Conservation (phyloP, 2,888 invertebrate genomes). For the Drosophila borborema region DNA sequence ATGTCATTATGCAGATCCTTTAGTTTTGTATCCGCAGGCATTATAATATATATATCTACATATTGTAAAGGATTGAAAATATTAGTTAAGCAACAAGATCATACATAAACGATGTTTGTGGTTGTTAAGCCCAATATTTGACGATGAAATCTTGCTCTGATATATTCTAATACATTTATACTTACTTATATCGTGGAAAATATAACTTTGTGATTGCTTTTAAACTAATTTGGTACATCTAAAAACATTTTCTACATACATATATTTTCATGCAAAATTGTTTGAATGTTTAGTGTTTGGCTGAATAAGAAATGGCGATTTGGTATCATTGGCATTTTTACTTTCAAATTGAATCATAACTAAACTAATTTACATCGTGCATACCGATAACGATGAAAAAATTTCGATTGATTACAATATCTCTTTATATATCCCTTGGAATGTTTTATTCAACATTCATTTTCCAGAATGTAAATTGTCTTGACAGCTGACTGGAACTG, state of each 20-base stretch:
- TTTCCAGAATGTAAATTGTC: not conserved
- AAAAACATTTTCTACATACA: too few relatives aligned
- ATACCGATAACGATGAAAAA: not conserved
- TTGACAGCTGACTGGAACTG: not conserved
- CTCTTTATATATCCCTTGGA: not conserved
- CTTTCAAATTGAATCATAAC: not conserved
- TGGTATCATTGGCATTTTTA: not conserved
- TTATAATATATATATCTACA: not conserved
- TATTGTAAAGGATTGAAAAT: not conserved
- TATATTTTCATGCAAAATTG: not conserved
- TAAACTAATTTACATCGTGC: not conserved
- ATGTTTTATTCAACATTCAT: not conserved
- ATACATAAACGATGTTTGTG: not conserved
- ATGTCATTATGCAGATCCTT: not conserved
- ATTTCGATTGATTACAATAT: not conserved
- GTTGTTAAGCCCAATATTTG: too few relatives aligned
- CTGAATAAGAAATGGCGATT: not conserved
- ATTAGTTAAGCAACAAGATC: not conserved
- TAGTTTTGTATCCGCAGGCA: not conserved
- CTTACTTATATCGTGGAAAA: too few relatives aligned
- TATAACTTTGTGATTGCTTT: too few relatives aligned
- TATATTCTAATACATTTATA: not conserved
- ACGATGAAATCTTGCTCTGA: not conserved
- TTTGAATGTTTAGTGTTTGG: not conserved
- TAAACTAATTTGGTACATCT: too few relatives aligned